phyloP scores from a whole-genome alignment of 2,113 vertebrate species.

The Cyanoliseus patagonus region DNA sequence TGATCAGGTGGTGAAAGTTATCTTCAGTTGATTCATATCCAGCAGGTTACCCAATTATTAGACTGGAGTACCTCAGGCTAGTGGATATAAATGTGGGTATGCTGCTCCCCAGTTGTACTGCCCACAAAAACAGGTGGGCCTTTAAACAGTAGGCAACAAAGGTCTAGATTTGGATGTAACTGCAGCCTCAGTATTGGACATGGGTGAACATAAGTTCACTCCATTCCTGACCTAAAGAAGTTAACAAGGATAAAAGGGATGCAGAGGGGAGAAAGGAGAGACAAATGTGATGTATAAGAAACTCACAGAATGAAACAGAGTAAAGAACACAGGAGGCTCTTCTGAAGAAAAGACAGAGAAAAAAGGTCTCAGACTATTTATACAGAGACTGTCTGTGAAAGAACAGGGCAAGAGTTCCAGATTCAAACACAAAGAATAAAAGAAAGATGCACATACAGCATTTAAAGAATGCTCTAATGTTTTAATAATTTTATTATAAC shows the following conservation, averaged over 20 bases:
- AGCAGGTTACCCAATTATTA: background rate
- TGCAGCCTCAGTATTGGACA: background rate
- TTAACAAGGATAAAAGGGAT: background rate
- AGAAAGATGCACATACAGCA: background rate
- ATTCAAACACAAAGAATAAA: background rate
- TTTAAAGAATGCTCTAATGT: background rate
- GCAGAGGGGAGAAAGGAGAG: background rate
- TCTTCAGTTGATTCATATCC: background rate
- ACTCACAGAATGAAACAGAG: background rate
- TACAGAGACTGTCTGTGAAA: background rate
- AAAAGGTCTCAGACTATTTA: background rate
- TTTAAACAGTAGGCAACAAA: background rate
- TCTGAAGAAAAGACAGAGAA: background rate
- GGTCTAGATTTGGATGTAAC: background rate
- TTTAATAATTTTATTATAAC: background rate
- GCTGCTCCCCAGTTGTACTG: background rate
- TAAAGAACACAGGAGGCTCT: background rate
- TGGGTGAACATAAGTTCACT: rapidly evolving
- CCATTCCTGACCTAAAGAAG: background rate
- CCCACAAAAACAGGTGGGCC: background rate
- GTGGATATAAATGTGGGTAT: background rate
- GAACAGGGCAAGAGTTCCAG: background rate
- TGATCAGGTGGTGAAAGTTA: background rate
- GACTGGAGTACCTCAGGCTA: background rate
- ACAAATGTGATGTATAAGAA: background rate